Conservation (phyloP, 2,113 vertebrate species). For the Fukomys damarensis region DNA sequence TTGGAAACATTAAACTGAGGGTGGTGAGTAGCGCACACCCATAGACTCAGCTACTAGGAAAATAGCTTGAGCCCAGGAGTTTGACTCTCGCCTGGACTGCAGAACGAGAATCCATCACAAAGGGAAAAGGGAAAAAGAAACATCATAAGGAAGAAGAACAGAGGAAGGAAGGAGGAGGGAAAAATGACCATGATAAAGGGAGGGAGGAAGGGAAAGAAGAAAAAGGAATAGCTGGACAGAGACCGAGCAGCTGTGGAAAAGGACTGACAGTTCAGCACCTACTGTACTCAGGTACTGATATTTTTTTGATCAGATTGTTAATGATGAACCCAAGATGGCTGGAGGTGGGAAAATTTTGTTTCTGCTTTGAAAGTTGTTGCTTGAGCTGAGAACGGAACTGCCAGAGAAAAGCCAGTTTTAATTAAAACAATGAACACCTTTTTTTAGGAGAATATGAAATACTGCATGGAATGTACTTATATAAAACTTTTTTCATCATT, state of each 20-base stretch:
- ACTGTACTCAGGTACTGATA: background rate
- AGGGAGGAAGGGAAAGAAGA: background rate
- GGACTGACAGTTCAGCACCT: background rate
- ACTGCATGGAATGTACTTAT: background rate
- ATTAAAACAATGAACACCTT: background rate
- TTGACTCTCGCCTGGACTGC: too few relatives aligned
- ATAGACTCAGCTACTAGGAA: background rate
- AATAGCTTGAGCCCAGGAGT: background rate
- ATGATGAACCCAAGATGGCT: background rate
- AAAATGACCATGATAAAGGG: background rate
- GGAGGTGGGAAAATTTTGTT: background rate
- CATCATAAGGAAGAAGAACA: background rate
- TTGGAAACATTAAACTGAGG: background rate
- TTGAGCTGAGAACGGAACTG: background rate
- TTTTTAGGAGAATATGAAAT: background rate
- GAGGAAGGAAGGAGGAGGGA: background rate
- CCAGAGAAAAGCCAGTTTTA: background rate
- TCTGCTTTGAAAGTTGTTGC: background rate
- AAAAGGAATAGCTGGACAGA: background rate
- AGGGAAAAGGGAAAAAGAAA: background rate
- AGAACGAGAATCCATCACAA: background rate
- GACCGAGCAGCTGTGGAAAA: background rate
- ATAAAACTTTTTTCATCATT: background rate
- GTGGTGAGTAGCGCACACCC: too few relatives aligned
- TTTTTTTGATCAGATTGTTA: background rate